Percentiles rank a stretch among this genome's conserved stretches.
These are phyloP conservation scores for Parnassius mnemosyne DNA, from an alignment of 2,888 invertebrate species.

Conservation along the genomic window DNA sequence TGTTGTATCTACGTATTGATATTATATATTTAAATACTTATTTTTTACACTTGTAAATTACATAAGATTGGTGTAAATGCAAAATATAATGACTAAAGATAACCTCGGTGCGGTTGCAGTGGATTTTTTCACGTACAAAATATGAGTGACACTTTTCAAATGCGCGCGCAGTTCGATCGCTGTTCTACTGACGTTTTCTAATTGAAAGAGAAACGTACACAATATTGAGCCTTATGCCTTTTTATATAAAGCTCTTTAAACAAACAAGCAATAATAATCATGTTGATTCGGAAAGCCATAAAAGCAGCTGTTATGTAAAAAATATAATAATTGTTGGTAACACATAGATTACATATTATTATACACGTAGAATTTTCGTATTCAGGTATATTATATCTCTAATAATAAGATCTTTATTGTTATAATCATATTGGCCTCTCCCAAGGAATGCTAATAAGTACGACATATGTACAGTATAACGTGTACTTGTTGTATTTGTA, in stretches of 20 bases:
- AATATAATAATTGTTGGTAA: slow-evolving; percentile 1
- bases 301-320: neutral
- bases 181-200: slow-evolving; percentile 34
- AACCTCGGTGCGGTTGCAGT: slow-evolving; percentile 47
- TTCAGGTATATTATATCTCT: too few relatives aligned
- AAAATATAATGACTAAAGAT: slow-evolving; percentile 35
- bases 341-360: neutral
- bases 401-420: too few relatives aligned
- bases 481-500: too few relatives aligned
- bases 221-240: neutral
- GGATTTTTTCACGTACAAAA: slow-evolving; percentile 53
- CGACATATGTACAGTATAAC: too few relatives aligned
- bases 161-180: slow-evolving; percentile 73
- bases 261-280: neutral
- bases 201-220: neutral
- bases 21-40: neutral
- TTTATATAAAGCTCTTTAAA: neutral
- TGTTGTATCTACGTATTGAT: neutral
- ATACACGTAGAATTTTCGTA: neutral
- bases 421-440: too few relatives aligned
- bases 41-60: slow-evolving; percentile 26
- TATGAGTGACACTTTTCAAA: slow-evolving; percentile 43
- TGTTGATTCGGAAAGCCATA: neutral
- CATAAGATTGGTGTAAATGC: slow-evolving; percentile 8
- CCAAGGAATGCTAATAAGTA: too few relatives aligned